Conservation (phyloP, 2,797 vertebrate species). For the Schizopygopsis pylzovi region DNA sequence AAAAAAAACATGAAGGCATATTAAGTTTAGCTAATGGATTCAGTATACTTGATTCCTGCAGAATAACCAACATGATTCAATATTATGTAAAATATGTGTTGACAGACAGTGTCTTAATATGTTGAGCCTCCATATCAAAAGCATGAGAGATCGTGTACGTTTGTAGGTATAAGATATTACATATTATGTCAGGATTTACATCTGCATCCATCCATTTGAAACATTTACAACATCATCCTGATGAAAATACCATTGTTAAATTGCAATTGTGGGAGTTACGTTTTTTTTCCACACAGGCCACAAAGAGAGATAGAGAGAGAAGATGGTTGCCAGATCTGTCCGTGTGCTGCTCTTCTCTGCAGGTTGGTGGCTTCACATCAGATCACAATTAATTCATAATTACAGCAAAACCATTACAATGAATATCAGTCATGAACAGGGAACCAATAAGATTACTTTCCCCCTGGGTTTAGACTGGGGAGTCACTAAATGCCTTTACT, state of each 20-base stretch:
- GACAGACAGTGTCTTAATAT: background rate
- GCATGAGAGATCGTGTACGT: background rate
- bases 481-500: background rate
- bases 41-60: background rate
- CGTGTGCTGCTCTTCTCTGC: background rate
- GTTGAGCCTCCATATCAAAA: background rate
- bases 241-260: background rate
- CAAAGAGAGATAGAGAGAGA: background rate
- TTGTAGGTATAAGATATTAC: background rate
- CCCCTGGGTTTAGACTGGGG: background rate
- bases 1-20: too few species aligned
- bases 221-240: background rate
- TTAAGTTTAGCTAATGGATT: background rate
- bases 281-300: background rate
- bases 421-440: background rate
- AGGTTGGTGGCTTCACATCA: slow-evolving; percentile 11
- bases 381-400: background rate
- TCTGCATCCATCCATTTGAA: background rate
- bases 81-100: background rate
- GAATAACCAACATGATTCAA: background rate
- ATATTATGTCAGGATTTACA: background rate
- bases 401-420: background rate
- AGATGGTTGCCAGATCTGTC: slow-evolving; percentile 26
- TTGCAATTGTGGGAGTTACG: background rate
- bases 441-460: background rate